Conservation (phyloP, 2,797 vertebrate species). For the Pitangus sulphuratus region DNA sequence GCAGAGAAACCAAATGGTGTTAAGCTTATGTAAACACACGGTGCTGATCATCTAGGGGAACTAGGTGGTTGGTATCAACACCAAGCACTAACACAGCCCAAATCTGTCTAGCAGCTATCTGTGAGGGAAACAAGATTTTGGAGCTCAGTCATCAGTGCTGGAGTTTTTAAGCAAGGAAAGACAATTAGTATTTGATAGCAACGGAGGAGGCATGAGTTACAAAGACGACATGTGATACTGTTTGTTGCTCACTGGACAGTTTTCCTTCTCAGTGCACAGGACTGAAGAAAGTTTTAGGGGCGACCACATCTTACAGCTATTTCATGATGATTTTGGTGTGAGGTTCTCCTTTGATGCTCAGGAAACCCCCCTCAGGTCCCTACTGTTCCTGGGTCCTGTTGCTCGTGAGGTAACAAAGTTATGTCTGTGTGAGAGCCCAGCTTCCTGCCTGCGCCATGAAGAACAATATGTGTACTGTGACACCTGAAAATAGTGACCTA, state of each 20-base stretch:
- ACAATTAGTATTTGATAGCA: not conserved
- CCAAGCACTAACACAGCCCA: not conserved
- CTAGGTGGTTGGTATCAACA: not conserved
- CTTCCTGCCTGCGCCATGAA: not conserved
- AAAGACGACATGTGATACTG: not conserved
- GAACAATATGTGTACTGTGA: too few relatives aligned
- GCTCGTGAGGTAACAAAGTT: not conserved
- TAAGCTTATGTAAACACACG: fast-evolving
- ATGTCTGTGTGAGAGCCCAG: not conserved
- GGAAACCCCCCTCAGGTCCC: fast-evolving
- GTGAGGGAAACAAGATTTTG: not conserved
- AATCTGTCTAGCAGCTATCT: not conserved
- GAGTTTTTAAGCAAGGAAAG: not conserved
- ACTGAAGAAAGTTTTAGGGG: not conserved
- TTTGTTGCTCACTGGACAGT: not conserved
- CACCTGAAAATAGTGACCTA: not conserved
- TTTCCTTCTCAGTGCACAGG: not conserved
- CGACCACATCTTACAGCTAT: not conserved
- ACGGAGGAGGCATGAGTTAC: not conserved
- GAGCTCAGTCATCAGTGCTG: not conserved
- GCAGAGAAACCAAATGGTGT: not conserved
- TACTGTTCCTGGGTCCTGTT: not conserved
- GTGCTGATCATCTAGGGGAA: not conserved
- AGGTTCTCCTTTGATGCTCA: not conserved
- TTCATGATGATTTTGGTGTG: not conserved